A percentile compares a stretch with the other conserved stretches of the same genome.
These are phyloP conservation scores for Myoxocephalus aenaeus DNA, from an alignment of 2,797 vertebrate genomes.

Conservation along the genomic window DNA sequence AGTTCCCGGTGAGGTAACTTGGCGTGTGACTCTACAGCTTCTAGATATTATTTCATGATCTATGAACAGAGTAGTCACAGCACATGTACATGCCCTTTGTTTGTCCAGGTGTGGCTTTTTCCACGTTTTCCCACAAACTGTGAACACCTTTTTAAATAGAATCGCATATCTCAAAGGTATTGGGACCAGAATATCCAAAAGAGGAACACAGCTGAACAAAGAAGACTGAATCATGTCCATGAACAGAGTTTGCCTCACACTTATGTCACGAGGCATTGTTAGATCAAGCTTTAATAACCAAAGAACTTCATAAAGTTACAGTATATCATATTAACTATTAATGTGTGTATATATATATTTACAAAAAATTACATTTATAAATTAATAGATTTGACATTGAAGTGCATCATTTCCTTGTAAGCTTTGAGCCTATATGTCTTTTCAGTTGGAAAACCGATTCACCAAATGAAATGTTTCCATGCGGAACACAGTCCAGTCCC, in stretches of 20 bases:
- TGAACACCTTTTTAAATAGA: constrained; percentile 57
- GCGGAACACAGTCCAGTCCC: constrained; percentile 8
- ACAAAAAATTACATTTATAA: constrained; percentile 78
- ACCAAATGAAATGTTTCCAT: constrained; percentile 1
- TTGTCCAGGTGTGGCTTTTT: constrained; percentile 67
- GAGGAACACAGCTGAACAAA: constrained; percentile 61
- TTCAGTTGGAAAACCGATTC: constrained; percentile 13
- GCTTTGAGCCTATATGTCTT: constrained; percentile 29
- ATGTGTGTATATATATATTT: constrained; percentile 51
- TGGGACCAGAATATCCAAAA: constrained; percentile 15
- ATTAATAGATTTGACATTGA: constrained; percentile 80
- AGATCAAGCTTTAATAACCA: constrained; percentile 59
- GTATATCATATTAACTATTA: constrained; percentile 78
- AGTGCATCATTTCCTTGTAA: constrained; percentile 76
- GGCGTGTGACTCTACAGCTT: not conserved
- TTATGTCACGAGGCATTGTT: constrained; percentile 23
- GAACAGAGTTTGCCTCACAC: constrained; percentile 14
- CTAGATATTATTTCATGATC: constrained; percentile 3
- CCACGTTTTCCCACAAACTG: constrained; percentile 54
- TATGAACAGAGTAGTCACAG: not conserved
- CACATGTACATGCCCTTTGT: constrained; percentile 43
- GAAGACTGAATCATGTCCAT: constrained; percentile 4
- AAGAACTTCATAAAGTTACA: constrained; percentile 64
- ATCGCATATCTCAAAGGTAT: constrained; percentile 13
- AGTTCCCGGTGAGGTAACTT: not conserved